Evolutionary conservation across 2,888 invertebrate genomes (phyloP), one percentile per base, ranked within the genome.

Genomic region (Nesidiocoris tenuis): DNA sequence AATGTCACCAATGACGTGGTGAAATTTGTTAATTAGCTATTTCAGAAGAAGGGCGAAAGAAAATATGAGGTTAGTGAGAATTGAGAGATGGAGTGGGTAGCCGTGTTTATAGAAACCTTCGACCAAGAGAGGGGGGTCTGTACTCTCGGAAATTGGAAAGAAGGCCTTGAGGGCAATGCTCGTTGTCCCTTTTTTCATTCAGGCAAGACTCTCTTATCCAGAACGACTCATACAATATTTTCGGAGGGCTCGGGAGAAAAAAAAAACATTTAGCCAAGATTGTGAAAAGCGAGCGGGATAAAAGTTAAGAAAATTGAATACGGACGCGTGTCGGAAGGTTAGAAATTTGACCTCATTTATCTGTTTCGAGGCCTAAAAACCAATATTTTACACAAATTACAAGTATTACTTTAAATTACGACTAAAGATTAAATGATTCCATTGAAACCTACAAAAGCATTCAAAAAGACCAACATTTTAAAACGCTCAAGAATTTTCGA

Each of bases 141-240:
- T 59, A 57, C 68, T 68, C 59, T 68, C 59, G 68, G 70, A 61
- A 70, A 70, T 70, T 70, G 70, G 70, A 70, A 61, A 61, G 61
- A 19, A 67, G 21, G 21, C 54, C 70, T 25, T 61, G 24, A 19
- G 70, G 70, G 19, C 22, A 59, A 17, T 17, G 57, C 25, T 1
- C 61, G 59, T 23, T 61, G 19, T 24, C 56, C 22, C 59, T 59
- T 61, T 59, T 59, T 61, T 39, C 39, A 39, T 39, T 12, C 39
- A n/a, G n/a, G 21, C 57, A 24, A n/a, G 17, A 1, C 24, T 25
- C n/a, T 24, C 17, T 16, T 65, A 25, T 39, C 19, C 23, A 25
- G 24, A 25, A 17, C 17, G 5, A 24, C n/a, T n/a, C 39, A 12
- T 39, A 39, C 39, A 39, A 39, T 39, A 39, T 39, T 39, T 39